Conservation (phyloP, 2,113 vertebrate genomes). For the Hyla sarda region DNA sequence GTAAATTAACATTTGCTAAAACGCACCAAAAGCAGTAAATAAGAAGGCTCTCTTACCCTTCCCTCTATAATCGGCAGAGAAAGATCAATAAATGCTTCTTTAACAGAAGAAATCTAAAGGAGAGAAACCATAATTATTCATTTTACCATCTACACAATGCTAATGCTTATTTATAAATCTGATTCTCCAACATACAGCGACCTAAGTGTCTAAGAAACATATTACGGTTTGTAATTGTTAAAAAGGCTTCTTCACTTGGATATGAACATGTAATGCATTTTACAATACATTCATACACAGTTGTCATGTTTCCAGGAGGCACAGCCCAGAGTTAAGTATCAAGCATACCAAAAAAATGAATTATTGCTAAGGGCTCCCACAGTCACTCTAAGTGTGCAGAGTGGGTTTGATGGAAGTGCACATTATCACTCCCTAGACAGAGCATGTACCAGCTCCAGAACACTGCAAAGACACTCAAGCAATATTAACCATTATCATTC, state of each 20-base stretch:
- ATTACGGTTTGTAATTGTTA: too few relatives aligned
- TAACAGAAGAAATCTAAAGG: slow-evolving; percentile 90
- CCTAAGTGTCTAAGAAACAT: too few relatives aligned
- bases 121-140: neutral
- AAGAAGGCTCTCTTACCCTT: slow-evolving; percentile 81
- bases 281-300: neutral
- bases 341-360: neutral
- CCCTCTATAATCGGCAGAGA: slow-evolving; percentile 98
- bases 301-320: neutral
- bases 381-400: too few relatives aligned
- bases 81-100: slow-evolving; percentile 97
- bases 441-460: too few relatives aligned
- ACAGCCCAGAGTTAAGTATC: neutral
- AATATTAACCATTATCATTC: too few relatives aligned
- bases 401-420: too few relatives aligned
- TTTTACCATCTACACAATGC: neutral
- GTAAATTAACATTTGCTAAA: neutral
- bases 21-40: neutral
- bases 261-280: neutral
- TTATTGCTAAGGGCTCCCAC: neutral
- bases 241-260: neutral
- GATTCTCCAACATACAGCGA: neutral
- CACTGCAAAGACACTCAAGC: too few relatives aligned
- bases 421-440: too few relatives aligned
- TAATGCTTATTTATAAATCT: neutral